Conservation (phyloP, 2,888 invertebrate species). For the Thecocarcelia acutangulata region DNA sequence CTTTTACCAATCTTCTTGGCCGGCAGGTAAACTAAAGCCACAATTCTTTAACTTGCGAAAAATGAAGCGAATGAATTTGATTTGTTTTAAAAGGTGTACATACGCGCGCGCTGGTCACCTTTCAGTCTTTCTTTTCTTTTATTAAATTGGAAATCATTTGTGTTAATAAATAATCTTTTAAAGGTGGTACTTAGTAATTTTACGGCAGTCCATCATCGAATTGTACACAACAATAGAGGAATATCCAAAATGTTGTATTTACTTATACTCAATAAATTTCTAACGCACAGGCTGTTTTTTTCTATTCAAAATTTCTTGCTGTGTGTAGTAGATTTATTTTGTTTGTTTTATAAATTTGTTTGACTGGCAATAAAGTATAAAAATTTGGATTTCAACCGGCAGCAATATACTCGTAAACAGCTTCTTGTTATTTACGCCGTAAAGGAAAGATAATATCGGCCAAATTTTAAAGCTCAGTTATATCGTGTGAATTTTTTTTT, state of each 20-base stretch:
- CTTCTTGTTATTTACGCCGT: too few species aligned
- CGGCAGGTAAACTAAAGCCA: conserved; percentile 52
- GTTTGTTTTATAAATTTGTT: too few species aligned
- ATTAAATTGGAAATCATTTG: not conserved
- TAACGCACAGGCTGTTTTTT: too few species aligned
- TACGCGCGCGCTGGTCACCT: not conserved
- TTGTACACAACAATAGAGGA: conserved; percentile 22
- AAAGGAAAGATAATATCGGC: too few species aligned
- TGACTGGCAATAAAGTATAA: too few species aligned
- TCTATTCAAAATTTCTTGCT: not conserved
- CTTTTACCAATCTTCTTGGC: not conserved
- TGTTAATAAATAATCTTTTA: conserved; percentile 44
- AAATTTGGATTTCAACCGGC: too few species aligned
- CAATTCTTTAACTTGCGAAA: conserved; percentile 19
- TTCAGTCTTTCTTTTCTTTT: not conserved
- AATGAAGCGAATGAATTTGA: conserved; percentile 29
- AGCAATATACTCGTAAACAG: too few species aligned
- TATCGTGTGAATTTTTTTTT: too few species aligned
- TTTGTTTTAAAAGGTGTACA: conserved; percentile 38
- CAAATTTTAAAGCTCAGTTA: too few species aligned
- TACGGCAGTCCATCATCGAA: conserved; percentile 35
- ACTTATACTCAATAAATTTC: not conserved
- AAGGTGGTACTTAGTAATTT: conserved; percentile 63
- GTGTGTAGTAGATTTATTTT: too few species aligned
- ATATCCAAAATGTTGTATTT: not conserved